Evolutionary conservation across 2,113 vertebrate species (phyloP), one percentile per base, ranked within the genome.

Genomic region (Tetrax tetrax): DNA sequence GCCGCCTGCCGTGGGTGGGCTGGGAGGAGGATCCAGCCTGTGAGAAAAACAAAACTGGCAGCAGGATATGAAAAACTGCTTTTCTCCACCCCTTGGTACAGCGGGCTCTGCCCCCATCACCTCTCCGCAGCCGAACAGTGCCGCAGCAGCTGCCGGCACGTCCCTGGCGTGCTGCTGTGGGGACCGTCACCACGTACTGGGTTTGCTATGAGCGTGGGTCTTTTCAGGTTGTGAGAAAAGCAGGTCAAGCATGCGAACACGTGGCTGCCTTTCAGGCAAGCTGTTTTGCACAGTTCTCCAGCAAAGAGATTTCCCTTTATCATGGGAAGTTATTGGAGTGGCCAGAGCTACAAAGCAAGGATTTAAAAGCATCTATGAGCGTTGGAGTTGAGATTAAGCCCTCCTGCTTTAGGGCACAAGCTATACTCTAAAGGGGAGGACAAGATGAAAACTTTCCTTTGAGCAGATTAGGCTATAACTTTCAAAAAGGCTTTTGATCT

Each of bases 381-480:
- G 87, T 41, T 70, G 63, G 80, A 92, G 68, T 47, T 60, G 74
- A 95, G 87, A 82, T 96, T 74, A 95, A 90, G 78, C 72, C 65
- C 66, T 87, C 29, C 82, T 57, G 90, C 90, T 97, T 82, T 56
- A 87, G 88, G 90, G 85, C 74, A 72, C 24, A 9, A 12, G 53
- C 53, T 89, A 31, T 64, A 5, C 35, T 68, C 59, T 33, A 65
- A 77, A 79, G 65, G 66, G 90, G 18, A 50, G 72, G 64, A 71
- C 82, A 57, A 35, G 92, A 69, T 57, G 82, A 66, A 85, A 68
- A 51, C 82, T 87, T 92, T 74, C 51, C 56, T 93, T 94, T 82
- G 94, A 84, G 77, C 37, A 33, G 87, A 72, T 92, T 80, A 80
- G n/a, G 64, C 28, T 83, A 20, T 41, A 83, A 63, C 54, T 89